These are phyloP conservation scores for Nesidiocoris tenuis DNA, from an alignment of 2,888 invertebrate species.

Conservation along the genomic window DNA sequence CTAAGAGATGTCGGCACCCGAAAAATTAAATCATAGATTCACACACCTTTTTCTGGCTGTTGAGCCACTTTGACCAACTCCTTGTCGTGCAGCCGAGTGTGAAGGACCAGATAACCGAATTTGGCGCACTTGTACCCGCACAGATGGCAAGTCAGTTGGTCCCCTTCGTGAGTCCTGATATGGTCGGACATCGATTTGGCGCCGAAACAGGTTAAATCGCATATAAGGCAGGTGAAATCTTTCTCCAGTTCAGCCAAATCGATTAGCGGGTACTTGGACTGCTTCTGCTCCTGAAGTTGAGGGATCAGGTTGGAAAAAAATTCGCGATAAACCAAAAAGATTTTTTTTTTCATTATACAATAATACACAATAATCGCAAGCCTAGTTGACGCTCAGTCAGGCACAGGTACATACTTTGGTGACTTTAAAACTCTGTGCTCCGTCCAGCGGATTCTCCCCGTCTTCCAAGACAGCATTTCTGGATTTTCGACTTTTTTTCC, in stretches of 20 bases:
- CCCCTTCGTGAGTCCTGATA: slow-evolving; percentile 35
- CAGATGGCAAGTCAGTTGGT: slow-evolving; percentile 39
- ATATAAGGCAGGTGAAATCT: slow-evolving; percentile 16
- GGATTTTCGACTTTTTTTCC: slow-evolving; percentile 20
- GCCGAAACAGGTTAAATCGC: slow-evolving; percentile 20
- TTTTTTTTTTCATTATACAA: too few species aligned
- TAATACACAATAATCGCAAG: too few species aligned
- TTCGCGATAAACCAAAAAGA: too few species aligned
- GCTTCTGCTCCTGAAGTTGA: background rate
- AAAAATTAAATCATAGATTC: too few species aligned
- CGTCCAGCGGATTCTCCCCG: too few species aligned
- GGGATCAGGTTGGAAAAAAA: too few species aligned
- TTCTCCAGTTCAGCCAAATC: slow-evolving; percentile 2
- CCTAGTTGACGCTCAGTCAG: too few species aligned
- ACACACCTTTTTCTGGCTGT: too few species aligned
- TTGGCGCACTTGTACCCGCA: slow-evolving; percentile 39
- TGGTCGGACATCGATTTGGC: slow-evolving; percentile 30
- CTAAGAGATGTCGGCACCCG: background rate
- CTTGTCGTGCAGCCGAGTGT: slow-evolving; percentile 34
- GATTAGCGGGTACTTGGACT: background rate
- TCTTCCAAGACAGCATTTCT: background rate
- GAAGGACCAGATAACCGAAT: slow-evolving; percentile 33
- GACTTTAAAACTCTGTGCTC: too few species aligned
- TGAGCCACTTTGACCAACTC: slow-evolving; percentile 31
- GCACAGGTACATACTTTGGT: too few species aligned